Base-by-base conservation (phyloP, 2,797 vertebrate species). In the Sebastes oblongus region DNA sequence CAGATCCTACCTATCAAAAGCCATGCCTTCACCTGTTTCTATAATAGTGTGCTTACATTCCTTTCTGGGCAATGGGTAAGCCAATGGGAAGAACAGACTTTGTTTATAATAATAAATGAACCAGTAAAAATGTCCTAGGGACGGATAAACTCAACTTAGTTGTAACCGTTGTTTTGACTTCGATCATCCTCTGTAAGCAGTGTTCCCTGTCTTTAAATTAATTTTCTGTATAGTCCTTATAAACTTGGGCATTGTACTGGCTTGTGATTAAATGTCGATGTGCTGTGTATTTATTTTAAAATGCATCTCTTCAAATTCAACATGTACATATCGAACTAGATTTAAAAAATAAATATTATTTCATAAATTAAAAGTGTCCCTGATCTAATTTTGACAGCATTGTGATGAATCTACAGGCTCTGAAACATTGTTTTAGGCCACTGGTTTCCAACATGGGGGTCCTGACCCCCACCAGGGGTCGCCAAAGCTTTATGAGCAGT, bases 281-380 rank as follows among this genome's bases (percentile, higher is more conserved):
- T 76, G 42, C n/a, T 34, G 22, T 61, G 20, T 86, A 89, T 93
- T 93, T 91, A 88, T 90, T 92, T 80, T 55, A 4, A 76, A 78
- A n/a, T 36, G 4, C 3, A 7, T 62, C 16, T 74, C 5, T 76
- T 70, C 2, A 20, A 39, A 36, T 75, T 62, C 2, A 76, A 30
- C 14, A 50, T 85, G 81, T 91, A 85, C 25, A 79, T 83, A 81
- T 34, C 4, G 2, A 54, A 32, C n/a, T 20, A 66, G 5, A 55
- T 39, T 61, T 24, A n/a, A 75, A 67, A 52, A 92, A 89, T 83
- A 83, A 84, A 88, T 2, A 4, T 4, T 59, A 64, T 80, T 85
- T 85, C 3, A 59, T 62, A 2, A 76, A 55, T 68, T 0, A 60
- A 74, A 20, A 29, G 46, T 75, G 42, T 82, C 10, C 6, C 6